phyloP scores from a whole-genome alignment of 1,140 invertebrate genomes.

The Drosophila hydei region DNA sequence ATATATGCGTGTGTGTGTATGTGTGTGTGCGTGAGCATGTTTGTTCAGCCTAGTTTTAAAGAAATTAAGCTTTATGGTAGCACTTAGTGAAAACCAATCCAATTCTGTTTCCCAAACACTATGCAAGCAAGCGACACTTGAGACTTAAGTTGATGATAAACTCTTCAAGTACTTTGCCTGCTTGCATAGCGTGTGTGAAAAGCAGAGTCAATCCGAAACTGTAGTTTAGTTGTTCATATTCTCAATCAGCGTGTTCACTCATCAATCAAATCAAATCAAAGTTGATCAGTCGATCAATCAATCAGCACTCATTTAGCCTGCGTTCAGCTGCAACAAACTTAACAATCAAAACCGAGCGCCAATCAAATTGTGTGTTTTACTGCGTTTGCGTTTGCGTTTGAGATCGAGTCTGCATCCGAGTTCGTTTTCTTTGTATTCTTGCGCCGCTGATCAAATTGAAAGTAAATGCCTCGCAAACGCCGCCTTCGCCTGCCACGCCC shows the following conservation, averaged over 20 bases:
- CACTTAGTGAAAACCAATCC: conserved; percentile 12
- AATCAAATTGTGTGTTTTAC: conserved; percentile 63
- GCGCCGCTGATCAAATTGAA: conserved; percentile 39
- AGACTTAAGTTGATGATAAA: too few species aligned
- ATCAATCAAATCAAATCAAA: conserved; percentile 40
- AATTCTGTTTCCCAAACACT: conserved; percentile 1
- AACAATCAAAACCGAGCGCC: conserved; percentile 45
- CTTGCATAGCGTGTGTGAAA: conserved; percentile 7
- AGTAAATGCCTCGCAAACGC: conserved; percentile 13
- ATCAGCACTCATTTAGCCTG: conserved; percentile 66
- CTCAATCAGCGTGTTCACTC: conserved; percentile 51
- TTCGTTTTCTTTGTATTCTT: conserved; percentile 31
- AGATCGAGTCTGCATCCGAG: conserved; percentile 42
- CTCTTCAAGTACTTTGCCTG: not conserved
- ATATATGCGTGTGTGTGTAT: conserved; percentile 3
- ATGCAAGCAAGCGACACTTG: conserved; percentile 4
- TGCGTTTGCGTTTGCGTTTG: conserved; percentile 13
- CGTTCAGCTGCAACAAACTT: conserved; percentile 41
- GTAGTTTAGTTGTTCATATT: conserved; percentile 45
- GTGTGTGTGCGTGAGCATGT: conserved; percentile 25
- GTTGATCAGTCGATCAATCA: conserved; percentile 48
- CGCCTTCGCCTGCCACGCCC: conserved; percentile 6
- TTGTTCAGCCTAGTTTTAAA: conserved; percentile 36
- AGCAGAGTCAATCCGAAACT: not conserved
- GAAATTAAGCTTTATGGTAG: conserved; percentile 37